phyloP scores from a whole-genome alignment of 2,888 invertebrate species.

The Cryptus armator region DNA sequence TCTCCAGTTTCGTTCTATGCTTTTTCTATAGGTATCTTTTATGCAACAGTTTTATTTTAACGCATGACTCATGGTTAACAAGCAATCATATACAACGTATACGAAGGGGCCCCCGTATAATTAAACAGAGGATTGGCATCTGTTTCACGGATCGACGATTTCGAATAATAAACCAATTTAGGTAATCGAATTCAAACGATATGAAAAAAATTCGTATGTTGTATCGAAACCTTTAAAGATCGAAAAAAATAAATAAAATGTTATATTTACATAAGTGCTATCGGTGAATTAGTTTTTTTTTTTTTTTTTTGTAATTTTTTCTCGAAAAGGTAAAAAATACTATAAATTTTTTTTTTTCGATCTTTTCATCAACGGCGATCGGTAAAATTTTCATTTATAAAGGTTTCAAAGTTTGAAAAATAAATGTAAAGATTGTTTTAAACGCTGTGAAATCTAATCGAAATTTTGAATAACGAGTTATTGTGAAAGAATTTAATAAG shows the following conservation, averaged over 20 bases:
- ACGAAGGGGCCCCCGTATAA: conserved; percentile 34
- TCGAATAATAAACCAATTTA: conserved; percentile 60
- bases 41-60: conserved; percentile 53
- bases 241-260: background rate
- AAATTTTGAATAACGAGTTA: too few species aligned
- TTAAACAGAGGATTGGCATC: conserved; percentile 29
- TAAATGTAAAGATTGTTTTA: too few species aligned
- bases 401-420: too few species aligned
- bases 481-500: background rate
- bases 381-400: too few species aligned
- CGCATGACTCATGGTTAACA: conserved; percentile 60
- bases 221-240: background rate
- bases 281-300: too few species aligned
- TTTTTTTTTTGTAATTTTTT: too few species aligned
- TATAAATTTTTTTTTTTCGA: too few species aligned
- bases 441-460: too few species aligned
- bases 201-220: background rate
- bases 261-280: background rate
- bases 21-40: conserved; percentile 34
- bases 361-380: too few species aligned
- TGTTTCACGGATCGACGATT: conserved; percentile 60
- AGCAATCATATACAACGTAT: conserved; percentile 22
- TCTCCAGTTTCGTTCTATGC: conserved; percentile 6
- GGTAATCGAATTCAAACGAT: background rate
- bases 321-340: too few species aligned